phyloP scores from a whole-genome alignment of 2,113 vertebrate genomes.

The Macrotis lagotis region DNA sequence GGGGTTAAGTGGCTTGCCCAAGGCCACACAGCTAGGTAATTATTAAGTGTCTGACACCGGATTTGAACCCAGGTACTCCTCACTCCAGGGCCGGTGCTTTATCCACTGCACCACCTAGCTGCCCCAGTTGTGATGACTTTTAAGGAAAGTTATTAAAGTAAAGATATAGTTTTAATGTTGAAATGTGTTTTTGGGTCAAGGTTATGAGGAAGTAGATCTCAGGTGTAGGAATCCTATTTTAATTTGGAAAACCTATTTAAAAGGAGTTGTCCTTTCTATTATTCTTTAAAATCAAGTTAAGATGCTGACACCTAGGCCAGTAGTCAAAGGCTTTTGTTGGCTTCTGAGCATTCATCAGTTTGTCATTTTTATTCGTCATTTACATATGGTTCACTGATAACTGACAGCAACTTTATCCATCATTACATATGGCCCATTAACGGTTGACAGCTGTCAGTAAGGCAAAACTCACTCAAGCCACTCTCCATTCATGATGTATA shows the following conservation, averaged over 20 bases:
- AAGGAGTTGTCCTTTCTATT: constrained; percentile 12
- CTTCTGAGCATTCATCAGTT: constrained; percentile 54
- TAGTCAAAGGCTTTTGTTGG: constrained; percentile 53
- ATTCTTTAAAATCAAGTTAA: constrained; percentile 58
- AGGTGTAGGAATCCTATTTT: constrained; percentile 14
- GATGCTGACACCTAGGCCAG: constrained; percentile 37
- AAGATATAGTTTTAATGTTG: constrained; percentile 14
- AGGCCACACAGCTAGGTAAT: too few species aligned
- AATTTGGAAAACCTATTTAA: constrained; percentile 47
- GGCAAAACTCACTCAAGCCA: constrained; percentile 66
- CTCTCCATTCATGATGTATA: constrained; percentile 56
- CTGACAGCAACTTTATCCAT: constrained; percentile 66
- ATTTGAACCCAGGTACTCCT: too few species aligned
- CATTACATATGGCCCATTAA: constrained; percentile 70
- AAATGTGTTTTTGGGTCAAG: constrained; percentile 13
- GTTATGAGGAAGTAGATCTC: background rate
- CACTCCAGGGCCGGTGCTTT: too few species aligned
- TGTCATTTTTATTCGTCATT: constrained; percentile 59
- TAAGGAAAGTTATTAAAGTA: background rate
- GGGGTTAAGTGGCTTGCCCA: too few species aligned
- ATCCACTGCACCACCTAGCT: too few species aligned
- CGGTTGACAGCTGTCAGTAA: constrained; percentile 73
- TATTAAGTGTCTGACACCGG: too few species aligned
- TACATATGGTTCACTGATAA: constrained; percentile 61
- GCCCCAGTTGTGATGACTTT: background rate